These are phyloP conservation scores for Sus cebifrons DNA, from an alignment of 2,797 vertebrate species.

Conservation along the genomic window DNA sequence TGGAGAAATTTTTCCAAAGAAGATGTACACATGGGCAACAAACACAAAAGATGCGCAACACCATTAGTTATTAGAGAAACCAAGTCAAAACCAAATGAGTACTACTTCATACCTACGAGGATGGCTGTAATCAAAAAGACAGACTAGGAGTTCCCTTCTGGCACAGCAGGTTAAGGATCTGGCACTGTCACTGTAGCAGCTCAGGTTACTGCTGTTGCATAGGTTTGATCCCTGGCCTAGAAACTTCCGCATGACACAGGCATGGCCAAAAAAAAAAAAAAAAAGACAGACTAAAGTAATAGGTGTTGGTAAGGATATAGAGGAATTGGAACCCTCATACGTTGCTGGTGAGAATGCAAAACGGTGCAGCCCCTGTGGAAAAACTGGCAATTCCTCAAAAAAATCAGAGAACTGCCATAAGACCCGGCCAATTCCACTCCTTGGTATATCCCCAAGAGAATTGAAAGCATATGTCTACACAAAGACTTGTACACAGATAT, in stretches of 20 bases:
- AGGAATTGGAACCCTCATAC: background rate
- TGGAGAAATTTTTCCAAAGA: background rate
- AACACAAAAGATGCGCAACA: background rate
- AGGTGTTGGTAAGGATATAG: background rate
- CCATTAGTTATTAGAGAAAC: constrained; percentile 17
- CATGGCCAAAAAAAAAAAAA: too few relatives aligned
- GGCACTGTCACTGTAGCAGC: too few relatives aligned
- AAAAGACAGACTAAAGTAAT: background rate
- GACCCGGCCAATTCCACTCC: background rate
- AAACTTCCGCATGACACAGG: too few relatives aligned
- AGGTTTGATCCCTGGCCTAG: too few relatives aligned
- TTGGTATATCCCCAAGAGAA: background rate
- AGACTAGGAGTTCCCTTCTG: background rate
- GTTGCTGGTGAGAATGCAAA: background rate
- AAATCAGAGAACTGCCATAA: background rate
- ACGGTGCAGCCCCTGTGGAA: background rate
- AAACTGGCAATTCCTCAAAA: constrained; percentile 11
- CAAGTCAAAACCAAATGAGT: constrained; percentile 38
- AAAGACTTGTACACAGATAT: background rate
- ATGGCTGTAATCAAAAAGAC: background rate
- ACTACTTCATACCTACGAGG: background rate
- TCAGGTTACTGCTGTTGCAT: too few relatives aligned
- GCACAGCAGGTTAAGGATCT: too few relatives aligned
- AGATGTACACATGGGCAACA: background rate
- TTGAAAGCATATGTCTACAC: background rate